Evolutionary conservation across 2,888 invertebrate genomes (phyloP).

Genomic region (Patella depressa): DNA sequence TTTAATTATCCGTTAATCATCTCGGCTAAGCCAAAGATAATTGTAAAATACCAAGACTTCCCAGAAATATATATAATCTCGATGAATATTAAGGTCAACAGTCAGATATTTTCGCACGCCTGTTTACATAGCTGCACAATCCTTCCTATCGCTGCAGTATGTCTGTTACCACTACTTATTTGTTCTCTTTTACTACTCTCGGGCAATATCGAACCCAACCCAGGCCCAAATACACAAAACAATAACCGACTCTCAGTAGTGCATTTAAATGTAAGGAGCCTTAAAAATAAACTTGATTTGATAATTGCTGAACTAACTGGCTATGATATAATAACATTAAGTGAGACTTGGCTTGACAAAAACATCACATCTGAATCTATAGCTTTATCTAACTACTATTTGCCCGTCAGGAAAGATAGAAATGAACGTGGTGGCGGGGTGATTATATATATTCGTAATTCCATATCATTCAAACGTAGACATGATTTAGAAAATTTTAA

Average conservation of each 20-base stretch:
- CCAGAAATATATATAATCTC: too few species aligned
- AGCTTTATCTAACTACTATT: neutral
- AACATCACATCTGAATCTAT: neutral
- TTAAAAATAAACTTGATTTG: neutral
- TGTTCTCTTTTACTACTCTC: too few species aligned
- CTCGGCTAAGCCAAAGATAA: too few species aligned
- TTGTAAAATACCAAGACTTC: too few species aligned
- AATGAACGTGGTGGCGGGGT: neutral
- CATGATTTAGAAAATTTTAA: neutral
- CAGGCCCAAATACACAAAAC: neutral
- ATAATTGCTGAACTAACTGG: neutral
- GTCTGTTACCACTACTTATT: too few species aligned
- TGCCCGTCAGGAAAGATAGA: neutral
- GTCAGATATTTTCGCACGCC: too few species aligned
- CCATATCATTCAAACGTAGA: neutral
- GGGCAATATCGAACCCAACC: neutral
- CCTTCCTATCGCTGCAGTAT: too few species aligned
- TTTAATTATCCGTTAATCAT: too few species aligned
- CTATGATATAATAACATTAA: neutral
- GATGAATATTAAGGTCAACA: too few species aligned
- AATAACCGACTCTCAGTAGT: neutral
- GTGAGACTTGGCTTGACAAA: slow-evolving; percentile 10
- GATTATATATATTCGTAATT: neutral
- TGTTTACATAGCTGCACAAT: too few species aligned
- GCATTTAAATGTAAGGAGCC: slow-evolving; percentile 9